A percentile compares a stretch with the other conserved stretches of the same genome.
These are phyloP conservation scores for Adelges cooleyi DNA, from an alignment of 1,140 invertebrate species.

Conservation along the genomic window DNA sequence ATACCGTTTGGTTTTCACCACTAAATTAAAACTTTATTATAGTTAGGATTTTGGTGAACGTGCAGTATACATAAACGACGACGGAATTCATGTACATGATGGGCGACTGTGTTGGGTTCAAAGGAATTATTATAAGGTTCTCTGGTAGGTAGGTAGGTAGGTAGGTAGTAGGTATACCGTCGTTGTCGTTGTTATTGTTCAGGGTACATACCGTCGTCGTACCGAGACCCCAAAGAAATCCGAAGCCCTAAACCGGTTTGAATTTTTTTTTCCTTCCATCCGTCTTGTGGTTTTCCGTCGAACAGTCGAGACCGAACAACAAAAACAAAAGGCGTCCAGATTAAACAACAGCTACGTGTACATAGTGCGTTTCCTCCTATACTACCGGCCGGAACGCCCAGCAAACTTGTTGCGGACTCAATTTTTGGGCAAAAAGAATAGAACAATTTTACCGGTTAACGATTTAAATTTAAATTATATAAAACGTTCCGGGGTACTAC, in stretches of 20 bases:
- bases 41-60: no score
- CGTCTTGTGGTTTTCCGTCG: conserved; percentile 8
- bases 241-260: conserved; percentile 15
- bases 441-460: conserved; percentile 9
- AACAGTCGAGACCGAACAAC: background rate
- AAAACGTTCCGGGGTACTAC: no score
- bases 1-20: no score
- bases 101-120: background rate
- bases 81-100: conserved; percentile 23
- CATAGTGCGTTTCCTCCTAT: background rate
- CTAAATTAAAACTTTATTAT: no score
- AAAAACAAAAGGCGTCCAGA: conserved; percentile 1
- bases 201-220: background rate
- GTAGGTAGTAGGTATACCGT: background rate
- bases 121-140: background rate
- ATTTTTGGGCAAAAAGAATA: background rate
- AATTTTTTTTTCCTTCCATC: conserved; percentile 1
- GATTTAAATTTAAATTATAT: background rate
- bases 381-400: background rate
- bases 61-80: background rate
- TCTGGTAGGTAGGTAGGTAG: background rate
- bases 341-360: no score
- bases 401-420: conserved; percentile 3
- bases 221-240: conserved; percentile 10
- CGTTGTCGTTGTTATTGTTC: background rate